These are phyloP conservation scores for Crossocerus cetratus DNA, from an alignment of 2,888 invertebrate species.

Conservation along the genomic window DNA sequence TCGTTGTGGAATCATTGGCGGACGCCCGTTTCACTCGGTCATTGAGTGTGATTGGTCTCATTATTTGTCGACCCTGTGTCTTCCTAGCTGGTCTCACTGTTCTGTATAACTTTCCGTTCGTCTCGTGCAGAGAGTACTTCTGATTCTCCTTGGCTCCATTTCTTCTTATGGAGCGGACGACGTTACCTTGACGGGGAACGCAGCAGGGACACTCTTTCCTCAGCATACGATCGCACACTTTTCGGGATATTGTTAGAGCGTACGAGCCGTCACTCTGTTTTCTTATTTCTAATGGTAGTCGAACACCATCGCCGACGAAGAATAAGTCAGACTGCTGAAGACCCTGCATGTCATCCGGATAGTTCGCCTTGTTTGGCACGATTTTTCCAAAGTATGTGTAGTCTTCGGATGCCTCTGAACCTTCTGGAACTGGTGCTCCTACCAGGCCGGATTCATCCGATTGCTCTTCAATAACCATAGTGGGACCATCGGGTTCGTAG, in stretches of 20 bases:
- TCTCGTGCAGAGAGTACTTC: neutral
- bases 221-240: constrained; percentile 60
- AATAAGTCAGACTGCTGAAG: constrained; percentile 59
- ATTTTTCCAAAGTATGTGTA: constrained; percentile 57
- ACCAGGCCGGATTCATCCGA: neutral
- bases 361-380: constrained; percentile 25
- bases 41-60: constrained; percentile 12
- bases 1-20: constrained; percentile 22
- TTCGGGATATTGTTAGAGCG: constrained; percentile 63
- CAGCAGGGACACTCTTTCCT: constrained; percentile 66
- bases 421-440: neutral
- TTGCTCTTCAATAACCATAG: neutral
- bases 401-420: constrained; percentile 4
- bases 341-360: constrained; percentile 25
- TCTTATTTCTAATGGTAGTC: constrained; percentile 66
- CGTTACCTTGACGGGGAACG: constrained; percentile 39
- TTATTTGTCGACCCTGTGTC: constrained; percentile 19
- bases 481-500: neutral
- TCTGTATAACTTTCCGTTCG: neutral
- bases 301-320: constrained; percentile 69
- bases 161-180: constrained; percentile 27
- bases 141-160: neutral
- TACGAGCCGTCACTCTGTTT: constrained; percentile 66
- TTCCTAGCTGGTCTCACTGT: neutral
- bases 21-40: constrained; percentile 5